Conservation (phyloP, 2,888 invertebrate genomes). For the Metopia argyrocephala region DNA sequence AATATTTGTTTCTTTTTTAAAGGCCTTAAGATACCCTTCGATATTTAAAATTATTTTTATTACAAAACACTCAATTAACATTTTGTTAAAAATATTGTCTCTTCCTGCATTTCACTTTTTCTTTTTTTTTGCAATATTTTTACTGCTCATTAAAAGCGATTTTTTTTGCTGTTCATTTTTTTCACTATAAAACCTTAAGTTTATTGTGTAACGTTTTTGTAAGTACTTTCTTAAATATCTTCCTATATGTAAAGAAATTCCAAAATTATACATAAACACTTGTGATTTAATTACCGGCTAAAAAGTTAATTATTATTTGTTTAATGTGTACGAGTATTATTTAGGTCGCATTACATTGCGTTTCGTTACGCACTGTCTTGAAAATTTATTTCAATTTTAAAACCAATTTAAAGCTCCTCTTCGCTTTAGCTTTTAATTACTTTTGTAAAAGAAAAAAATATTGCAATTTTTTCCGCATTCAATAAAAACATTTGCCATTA, state of each 20-base stretch:
- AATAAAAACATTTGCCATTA: background rate
- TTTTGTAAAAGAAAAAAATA: conserved; percentile 26
- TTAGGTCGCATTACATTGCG: conserved; percentile 31
- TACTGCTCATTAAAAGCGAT: background rate
- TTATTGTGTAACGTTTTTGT: no score
- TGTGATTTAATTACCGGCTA: conserved; percentile 36
- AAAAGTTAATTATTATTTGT: conserved; percentile 35
- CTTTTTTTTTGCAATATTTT: background rate
- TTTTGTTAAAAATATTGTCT: background rate
- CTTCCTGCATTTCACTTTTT: background rate
- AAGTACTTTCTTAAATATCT: background rate
- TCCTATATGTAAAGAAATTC: background rate
- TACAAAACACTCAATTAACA: background rate
- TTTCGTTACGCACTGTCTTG: conserved; percentile 13
- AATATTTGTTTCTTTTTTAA: background rate
- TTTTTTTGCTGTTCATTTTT: no score
- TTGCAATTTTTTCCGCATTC: conserved; percentile 39
- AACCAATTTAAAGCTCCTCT: conserved; percentile 4
- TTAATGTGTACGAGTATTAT: conserved; percentile 12
- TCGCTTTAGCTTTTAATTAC: conserved; percentile 20
- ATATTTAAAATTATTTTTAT: background rate
- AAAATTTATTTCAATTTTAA: conserved; percentile 1
- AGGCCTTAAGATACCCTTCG: background rate
- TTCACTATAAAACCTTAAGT: no score
- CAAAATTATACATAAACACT: background rate